Evolutionary conservation across 2,797 vertebrate species (phyloP).

Genomic region (Rhincodon typus): DNA sequence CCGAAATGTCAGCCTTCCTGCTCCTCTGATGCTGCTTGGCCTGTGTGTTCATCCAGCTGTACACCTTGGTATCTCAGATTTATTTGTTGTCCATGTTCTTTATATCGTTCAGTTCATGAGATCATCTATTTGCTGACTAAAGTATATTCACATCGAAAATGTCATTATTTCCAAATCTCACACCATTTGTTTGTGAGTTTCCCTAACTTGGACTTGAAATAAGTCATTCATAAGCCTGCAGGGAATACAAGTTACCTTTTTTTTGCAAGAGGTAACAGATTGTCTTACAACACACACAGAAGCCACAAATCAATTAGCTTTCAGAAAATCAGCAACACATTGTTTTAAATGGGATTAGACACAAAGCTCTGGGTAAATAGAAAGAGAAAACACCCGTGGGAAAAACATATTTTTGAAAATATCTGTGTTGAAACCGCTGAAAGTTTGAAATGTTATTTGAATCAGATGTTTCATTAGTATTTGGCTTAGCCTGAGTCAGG

Average conservation of each 20-base stretch:
- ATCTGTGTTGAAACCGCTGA: neutral
- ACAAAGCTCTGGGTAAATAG: neutral
- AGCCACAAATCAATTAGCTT: conserved; percentile 5
- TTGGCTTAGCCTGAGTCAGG: neutral
- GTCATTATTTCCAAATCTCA: neutral
- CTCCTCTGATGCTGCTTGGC: too few relatives aligned
- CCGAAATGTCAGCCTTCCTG: too few relatives aligned
- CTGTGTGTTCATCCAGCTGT: too few relatives aligned
- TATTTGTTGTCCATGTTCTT: neutral
- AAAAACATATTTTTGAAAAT: neutral
- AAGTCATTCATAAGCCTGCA: neutral
- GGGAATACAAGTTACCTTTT: neutral
- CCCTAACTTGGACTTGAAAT: neutral
- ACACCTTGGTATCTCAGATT: neutral
- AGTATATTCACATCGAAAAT: neutral
- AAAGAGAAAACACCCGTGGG: neutral
- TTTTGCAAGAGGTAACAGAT: conserved; percentile 3
- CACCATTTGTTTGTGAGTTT: neutral
- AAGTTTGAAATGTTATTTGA: conserved; percentile 6
- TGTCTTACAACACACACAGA: neutral
- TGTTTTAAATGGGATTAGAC: neutral
- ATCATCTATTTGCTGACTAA: neutral
- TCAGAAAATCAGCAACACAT: neutral
- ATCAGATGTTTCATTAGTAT: conserved; percentile 4
- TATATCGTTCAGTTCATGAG: neutral